A percentile compares a stretch with the other conserved stretches of the same genome.
Conservation (phyloP, 2,797 vertebrate species). For the Vultur gryphus region DNA sequence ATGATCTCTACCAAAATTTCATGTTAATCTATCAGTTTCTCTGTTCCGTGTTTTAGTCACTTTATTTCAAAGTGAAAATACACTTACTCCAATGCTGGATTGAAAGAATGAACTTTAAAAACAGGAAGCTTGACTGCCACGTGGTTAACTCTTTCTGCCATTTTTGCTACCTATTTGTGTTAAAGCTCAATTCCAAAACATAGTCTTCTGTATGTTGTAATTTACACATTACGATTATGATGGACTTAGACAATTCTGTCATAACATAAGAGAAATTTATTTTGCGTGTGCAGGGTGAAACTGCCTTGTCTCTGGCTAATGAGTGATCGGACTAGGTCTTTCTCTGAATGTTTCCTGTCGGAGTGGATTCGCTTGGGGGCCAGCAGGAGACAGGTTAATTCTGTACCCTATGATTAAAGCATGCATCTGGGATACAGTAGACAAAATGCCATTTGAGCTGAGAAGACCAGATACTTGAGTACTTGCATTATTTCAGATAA, state of each 20-base stretch:
- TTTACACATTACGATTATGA: background rate
- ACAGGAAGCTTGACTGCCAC: background rate
- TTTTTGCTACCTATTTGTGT: background rate
- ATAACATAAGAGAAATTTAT: background rate
- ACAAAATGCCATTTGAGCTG: background rate
- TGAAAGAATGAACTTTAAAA: background rate
- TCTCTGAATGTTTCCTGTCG: background rate
- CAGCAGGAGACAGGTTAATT: background rate
- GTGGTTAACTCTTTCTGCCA: background rate
- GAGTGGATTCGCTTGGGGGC: background rate
- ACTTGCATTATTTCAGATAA: background rate
- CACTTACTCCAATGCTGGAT: background rate
- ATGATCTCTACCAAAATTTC: background rate
- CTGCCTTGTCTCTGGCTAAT: background rate
- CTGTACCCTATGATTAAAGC: background rate
- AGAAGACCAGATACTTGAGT: background rate
- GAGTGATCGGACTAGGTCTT: background rate
- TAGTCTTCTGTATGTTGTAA: background rate
- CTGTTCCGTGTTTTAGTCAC: background rate
- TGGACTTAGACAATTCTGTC: background rate
- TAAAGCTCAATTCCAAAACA: background rate
- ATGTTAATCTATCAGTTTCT: background rate
- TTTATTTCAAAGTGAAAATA: background rate
- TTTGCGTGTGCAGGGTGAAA: background rate
- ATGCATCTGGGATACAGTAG: background rate